These are phyloP conservation scores for Mus pahari DNA, from an alignment of 2,113 vertebrate species.

Conservation along the genomic window DNA sequence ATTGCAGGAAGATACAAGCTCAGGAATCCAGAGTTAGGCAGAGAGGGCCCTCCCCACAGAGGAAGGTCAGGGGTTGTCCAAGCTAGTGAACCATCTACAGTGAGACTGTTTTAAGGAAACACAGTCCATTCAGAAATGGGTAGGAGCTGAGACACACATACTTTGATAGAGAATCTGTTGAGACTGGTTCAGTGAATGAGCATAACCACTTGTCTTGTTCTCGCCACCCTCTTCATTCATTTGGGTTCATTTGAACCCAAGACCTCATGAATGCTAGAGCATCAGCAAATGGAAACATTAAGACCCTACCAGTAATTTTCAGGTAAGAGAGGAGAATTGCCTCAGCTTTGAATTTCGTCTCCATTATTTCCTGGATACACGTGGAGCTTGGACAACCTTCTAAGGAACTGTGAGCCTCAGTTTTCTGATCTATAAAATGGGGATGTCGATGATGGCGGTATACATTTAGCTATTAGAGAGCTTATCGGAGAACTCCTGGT, in stretches of 20 bases:
- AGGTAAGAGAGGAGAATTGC: neutral
- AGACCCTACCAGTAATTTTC: neutral
- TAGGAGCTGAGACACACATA: neutral
- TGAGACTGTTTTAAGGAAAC: neutral
- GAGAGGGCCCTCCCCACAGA: too few species aligned
- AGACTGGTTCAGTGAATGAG: neutral
- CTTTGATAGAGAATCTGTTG: neutral
- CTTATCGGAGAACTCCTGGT: neutral
- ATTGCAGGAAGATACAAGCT: neutral
- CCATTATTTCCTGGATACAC: neutral
- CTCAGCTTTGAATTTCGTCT: neutral
- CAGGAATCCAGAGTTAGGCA: neutral
- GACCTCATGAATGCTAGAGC: neutral
- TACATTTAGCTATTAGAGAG: neutral
- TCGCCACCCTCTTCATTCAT: neutral
- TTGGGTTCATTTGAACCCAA: neutral
- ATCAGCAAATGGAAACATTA: neutral
- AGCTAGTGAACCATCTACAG: neutral
- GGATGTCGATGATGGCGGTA: too few species aligned
- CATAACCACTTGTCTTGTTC: neutral
- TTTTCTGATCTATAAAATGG: slow-evolving; percentile 21
- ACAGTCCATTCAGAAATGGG: neutral
- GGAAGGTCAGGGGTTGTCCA: neutral
- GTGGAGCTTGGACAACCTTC: neutral
- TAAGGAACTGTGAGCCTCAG: neutral